Evolutionary conservation across 2,797 vertebrate genomes (phyloP).

Genomic region (Halcyon chelicuti): DNA sequence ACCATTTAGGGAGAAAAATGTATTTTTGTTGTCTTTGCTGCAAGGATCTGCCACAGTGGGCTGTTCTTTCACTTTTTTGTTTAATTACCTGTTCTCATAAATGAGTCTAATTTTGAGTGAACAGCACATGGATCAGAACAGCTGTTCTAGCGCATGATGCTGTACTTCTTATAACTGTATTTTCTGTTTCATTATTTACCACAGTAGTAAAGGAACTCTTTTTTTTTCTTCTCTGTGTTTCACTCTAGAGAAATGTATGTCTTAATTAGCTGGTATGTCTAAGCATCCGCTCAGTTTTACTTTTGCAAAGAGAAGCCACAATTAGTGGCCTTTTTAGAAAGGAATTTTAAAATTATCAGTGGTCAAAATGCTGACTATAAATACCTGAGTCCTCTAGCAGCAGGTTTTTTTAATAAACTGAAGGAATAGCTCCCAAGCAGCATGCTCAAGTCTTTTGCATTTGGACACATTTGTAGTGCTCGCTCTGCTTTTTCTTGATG

Average conservation of each 20-base stretch:
- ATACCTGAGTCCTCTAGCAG: background rate
- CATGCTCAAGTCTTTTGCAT: background rate
- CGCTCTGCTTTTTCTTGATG: constrained; percentile 38
- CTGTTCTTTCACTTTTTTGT: background rate
- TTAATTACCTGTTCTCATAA: background rate
- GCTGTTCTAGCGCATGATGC: background rate
- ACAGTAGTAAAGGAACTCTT: background rate
- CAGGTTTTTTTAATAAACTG: background rate
- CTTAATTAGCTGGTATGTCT: background rate
- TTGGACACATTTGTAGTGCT: background rate
- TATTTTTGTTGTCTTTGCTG: background rate
- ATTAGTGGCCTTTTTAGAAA: background rate
- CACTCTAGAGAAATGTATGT: background rate
- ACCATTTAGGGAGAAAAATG: background rate
- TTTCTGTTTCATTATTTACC: constrained; percentile 15
- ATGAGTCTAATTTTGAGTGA: background rate
- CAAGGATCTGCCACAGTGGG: background rate
- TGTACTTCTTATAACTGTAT: background rate
- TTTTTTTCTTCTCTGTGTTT: background rate
- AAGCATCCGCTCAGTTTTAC: background rate
- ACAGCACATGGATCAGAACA: background rate
- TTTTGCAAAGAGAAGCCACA: background rate
- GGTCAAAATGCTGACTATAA: background rate
- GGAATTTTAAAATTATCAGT: background rate
- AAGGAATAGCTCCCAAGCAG: background rate